A percentile compares a stretch with the other conserved stretches of the same genome.
Conservation (phyloP, 2,113 vertebrate species). For the Geococcyx californianus region DNA sequence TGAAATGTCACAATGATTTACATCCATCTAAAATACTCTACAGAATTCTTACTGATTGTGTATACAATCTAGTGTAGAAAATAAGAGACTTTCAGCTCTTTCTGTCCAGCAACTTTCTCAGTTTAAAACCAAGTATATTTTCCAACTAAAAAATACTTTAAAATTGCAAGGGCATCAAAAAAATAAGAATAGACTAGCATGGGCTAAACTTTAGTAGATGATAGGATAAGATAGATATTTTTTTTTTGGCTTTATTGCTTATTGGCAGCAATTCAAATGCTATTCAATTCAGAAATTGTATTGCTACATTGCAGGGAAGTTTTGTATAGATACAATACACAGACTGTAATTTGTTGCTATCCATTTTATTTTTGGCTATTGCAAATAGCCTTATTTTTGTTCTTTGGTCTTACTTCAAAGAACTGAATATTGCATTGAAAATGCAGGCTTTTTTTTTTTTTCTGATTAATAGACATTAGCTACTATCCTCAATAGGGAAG, state of each 20-base stretch:
- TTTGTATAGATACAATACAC: background rate
- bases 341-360: background rate
- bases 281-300: background rate
- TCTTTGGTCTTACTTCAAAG: background rate
- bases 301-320: background rate
- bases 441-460: background rate
- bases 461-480: background rate
- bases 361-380: background rate
- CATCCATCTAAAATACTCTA: background rate
- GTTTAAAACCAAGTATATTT: background rate
- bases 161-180: background rate
- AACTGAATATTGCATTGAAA: background rate
- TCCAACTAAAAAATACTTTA: background rate
- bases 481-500: background rate
- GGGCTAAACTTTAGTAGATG: background rate
- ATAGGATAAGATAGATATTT: background rate
- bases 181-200: background rate
- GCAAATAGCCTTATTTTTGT: background rate
- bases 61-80: background rate
- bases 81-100: accelerated
- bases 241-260: background rate
- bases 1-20: background rate
- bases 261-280: background rate
- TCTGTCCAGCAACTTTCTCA: background rate
- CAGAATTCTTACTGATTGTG: background rate